Conservation (phyloP, 2,113 vertebrate species). For the Pseudorhombus dupliciocellatus region DNA sequence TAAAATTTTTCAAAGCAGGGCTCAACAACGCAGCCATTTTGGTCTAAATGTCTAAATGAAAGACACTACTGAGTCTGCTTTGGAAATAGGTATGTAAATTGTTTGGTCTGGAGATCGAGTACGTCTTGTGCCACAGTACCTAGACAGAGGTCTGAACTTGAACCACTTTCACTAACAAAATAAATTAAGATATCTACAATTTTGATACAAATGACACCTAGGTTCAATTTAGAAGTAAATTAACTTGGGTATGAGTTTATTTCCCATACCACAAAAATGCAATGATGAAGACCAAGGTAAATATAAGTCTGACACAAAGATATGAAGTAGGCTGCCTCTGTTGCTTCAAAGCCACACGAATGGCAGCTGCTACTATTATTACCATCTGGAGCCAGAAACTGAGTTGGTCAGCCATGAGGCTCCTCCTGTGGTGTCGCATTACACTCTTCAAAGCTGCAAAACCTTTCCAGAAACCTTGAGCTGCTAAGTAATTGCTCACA, state of each 20-base stretch:
- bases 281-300: constrained; percentile 10
- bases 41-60: background rate
- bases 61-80: background rate
- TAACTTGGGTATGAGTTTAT: background rate
- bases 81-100: constrained; percentile 4
- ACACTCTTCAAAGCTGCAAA: constrained; percentile 59
- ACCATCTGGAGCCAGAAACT: constrained; percentile 66
- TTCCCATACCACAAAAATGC: background rate
- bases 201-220: constrained; percentile 7
- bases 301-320: constrained; percentile 10
- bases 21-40: no score
- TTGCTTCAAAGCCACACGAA: constrained; percentile 40
- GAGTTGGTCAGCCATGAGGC: constrained; percentile 39
- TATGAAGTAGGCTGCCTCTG: constrained; percentile 25
- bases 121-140: constrained; percentile 15
- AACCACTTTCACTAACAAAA: constrained; percentile 2
- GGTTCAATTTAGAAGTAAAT: constrained; percentile 4
- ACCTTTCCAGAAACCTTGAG: constrained; percentile 52
- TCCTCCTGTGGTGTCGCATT: constrained; percentile 62
- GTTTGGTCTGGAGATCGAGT: constrained; percentile 23
- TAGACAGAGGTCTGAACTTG: background rate
- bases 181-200: constrained; percentile 13
- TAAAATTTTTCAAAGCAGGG: constrained; percentile 24
- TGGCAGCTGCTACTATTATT: constrained; percentile 71
- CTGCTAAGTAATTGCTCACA: constrained; percentile 62